Evolutionary conservation across 2,888 invertebrate genomes (phyloP).

Genomic region (Tromatobia lineatoria): DNA sequence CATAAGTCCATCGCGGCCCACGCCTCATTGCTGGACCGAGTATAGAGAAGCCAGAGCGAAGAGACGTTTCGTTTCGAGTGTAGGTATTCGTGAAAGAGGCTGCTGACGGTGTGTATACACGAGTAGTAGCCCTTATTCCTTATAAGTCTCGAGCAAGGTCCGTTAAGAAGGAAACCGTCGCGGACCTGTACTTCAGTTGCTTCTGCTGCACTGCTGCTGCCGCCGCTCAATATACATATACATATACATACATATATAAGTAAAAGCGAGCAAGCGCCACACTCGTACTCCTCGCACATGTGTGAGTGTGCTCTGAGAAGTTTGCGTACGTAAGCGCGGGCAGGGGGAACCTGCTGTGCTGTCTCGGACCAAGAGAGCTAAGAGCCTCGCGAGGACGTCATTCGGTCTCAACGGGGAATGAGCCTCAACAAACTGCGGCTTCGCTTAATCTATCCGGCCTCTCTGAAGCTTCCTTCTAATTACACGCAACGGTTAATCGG

Average conservation of each 20-base stretch:
- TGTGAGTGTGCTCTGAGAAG: constrained; percentile 25
- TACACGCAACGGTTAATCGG: background rate
- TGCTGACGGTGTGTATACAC: constrained; percentile 60
- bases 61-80: constrained; percentile 37
- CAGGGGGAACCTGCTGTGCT: constrained; percentile 56
- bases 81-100: constrained; percentile 65
- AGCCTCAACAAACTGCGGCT: constrained; percentile 64
- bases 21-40: constrained; percentile 56
- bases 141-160: constrained; percentile 74
- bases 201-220: constrained; percentile 39
- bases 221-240: constrained; percentile 58
- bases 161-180: constrained; percentile 70
- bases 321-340: constrained; percentile 36
- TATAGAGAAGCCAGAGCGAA: constrained; percentile 11
- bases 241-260: too few species aligned
- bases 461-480: constrained; percentile 27
- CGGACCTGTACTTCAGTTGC: constrained; percentile 50
- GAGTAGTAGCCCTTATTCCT: constrained; percentile 77
- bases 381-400: constrained; percentile 58
- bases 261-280: constrained; percentile 68
- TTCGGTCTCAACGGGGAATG: constrained; percentile 66
- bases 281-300: constrained; percentile 47
- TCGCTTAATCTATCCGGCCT: constrained; percentile 61
- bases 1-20: constrained; percentile 65
- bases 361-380: constrained; percentile 34